Base-by-base conservation (phyloP, 2,797 vertebrate genomes). In the Orientallactaga sibirica region DNA sequence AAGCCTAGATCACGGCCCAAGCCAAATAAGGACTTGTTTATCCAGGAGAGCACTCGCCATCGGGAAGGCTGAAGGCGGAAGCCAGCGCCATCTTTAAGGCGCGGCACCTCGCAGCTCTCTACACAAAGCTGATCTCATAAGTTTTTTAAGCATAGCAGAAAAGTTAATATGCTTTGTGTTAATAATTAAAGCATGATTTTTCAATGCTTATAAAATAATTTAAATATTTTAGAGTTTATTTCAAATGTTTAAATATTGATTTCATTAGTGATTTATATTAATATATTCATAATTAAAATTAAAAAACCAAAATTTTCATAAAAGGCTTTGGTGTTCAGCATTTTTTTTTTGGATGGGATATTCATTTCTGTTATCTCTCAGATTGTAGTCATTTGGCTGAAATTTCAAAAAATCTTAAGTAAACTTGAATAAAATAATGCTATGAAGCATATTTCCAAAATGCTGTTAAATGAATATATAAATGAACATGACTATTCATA, bases 81-180 rank as follows among this genome's bases (percentile, higher is more conserved):
- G n/a, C n/a, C n/a, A n/a, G n/a, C n/a, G n/a, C n/a, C n/a, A n/a
- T n/a, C n/a, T n/a, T n/a, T n/a, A n/a, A n/a, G n/a, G n/a, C n/a
- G n/a, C n/a, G n/a, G n/a, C n/a, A n/a, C n/a, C n/a, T n/a, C n/a
- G n/a, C n/a, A n/a, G n/a, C n/a, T n/a, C n/a, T n/a, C n/a, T n/a
- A n/a, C n/a, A 93, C 71, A 82, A 85, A 78, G 29, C 7, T 58
- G 73, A 91, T 91, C 29, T 75, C 14, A 37, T 90, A 62, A 22
- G 10, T 71, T 33, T 52, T 68, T 93, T 88, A 70, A 48, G 7
- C 43, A 74, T 7, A 55, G 33, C 43, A 64, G 4, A 48, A 62
- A 48, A 86, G 12, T 58, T 14, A 71, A 10, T 41, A 5, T 37
- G 7, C 48, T 86, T 78, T 85, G 7, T 58, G 27, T 2, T 4